Percentiles rank a stretch among this genome's conserved stretches.
phyloP scores from a whole-genome alignment of 1,140 invertebrate genomes.

The Euborellia annulipes region DNA sequence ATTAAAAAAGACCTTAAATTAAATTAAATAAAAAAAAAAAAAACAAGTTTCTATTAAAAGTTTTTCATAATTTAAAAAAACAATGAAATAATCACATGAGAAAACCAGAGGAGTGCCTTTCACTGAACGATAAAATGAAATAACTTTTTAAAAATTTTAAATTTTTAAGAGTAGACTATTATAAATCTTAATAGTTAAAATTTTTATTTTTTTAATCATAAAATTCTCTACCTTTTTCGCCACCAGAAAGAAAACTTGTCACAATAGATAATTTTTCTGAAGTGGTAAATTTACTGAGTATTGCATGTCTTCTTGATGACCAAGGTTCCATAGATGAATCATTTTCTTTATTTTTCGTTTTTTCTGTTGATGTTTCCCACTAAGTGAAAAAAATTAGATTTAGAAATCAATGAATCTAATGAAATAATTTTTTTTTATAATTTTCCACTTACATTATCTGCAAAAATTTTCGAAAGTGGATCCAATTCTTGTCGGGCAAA shows the following conservation, averaged over 20 bases:
- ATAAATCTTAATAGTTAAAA: no score
- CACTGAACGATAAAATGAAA: no score
- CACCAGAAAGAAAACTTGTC: slow-evolving; percentile 67
- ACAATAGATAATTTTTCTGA: slow-evolving; percentile 79
- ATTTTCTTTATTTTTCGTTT: slow-evolving; percentile 30
- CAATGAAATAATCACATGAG: no score
- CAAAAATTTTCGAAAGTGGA: slow-evolving; percentile 43
- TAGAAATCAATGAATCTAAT: slow-evolving; percentile 9
- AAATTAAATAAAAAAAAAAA: no score
- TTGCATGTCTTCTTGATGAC: slow-evolving; percentile 47
- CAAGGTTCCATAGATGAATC: slow-evolving; percentile 46
- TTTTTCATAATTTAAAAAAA: no score
- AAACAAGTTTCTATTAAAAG: no score
- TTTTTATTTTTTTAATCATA: no score
- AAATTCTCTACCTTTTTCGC: slow-evolving; percentile 59
- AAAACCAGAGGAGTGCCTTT: no score
- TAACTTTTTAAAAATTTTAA: slow-evolving; percentile 4
- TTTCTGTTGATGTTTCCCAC: slow-evolving; percentile 29
- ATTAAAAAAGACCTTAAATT: no score
- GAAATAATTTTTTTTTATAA: slow-evolving; percentile 7
- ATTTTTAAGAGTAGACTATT: no score
- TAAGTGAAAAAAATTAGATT: slow-evolving; percentile 16
- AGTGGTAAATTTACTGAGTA: slow-evolving; percentile 79
- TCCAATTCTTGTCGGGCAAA: slow-evolving; percentile 44
- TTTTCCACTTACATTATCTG: slow-evolving; percentile 34